A percentile compares a stretch with the other conserved stretches of the same genome.
Conservation (phyloP, 2,888 invertebrate species). For the Horisme vitalbata region DNA sequence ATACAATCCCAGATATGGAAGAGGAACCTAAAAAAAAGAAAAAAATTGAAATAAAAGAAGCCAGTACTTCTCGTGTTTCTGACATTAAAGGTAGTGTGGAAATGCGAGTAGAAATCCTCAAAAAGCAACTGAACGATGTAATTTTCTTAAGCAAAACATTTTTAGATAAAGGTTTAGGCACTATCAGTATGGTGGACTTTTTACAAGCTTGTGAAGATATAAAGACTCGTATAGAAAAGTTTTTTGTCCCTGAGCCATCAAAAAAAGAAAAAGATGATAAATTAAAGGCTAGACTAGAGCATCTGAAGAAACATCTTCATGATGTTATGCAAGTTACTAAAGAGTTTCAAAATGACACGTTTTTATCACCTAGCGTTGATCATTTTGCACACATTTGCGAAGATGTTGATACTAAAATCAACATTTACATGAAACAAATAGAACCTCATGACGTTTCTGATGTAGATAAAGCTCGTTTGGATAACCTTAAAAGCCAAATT, state of each 20-base stretch:
- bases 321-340: constrained; percentile 36
- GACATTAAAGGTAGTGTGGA: constrained; percentile 2
- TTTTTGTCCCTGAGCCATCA: constrained; percentile 17
- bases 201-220: constrained; percentile 39
- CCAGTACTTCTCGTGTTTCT: no score
- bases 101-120: constrained; percentile 32
- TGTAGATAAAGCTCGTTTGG: constrained; percentile 22
- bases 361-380: constrained; percentile 34
- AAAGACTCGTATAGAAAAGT: constrained; percentile 31
- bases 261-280: neutral
- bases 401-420: constrained; percentile 34
- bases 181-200: constrained; percentile 34
- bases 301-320: constrained; percentile 37
- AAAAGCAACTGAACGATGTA: constrained; percentile 35
- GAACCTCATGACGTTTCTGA: constrained; percentile 4
- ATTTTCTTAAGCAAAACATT: constrained; percentile 37
- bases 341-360: constrained; percentile 32
- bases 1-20: neutral
- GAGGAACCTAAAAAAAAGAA: neutral
- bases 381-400: constrained; percentile 38
- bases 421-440: constrained; percentile 19
- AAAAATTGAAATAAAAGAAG: neutral
- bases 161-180: constrained; percentile 32
- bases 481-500: constrained; percentile 39
- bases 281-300: constrained; percentile 19